phyloP scores from a whole-genome alignment of 2,797 vertebrate genomes.

The Coregonus suidteri region DNA sequence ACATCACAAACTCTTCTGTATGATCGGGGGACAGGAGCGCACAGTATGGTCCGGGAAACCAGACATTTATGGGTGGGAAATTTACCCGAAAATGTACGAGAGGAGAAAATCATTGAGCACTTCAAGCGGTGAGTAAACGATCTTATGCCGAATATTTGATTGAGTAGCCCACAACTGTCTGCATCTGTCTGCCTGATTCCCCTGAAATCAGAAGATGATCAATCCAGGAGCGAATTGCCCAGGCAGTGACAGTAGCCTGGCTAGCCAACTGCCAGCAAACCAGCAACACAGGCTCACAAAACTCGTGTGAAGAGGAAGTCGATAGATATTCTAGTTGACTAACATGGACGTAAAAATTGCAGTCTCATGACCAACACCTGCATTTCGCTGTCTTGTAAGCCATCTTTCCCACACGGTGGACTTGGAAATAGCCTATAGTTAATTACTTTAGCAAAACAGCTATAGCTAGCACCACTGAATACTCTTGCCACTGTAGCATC shows the following conservation, averaged over 20 bases:
- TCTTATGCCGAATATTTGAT: slow-evolving; percentile 29
- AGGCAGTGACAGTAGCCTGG: slow-evolving; percentile 30
- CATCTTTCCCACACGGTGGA: slow-evolving; percentile 27
- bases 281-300: slow-evolving; percentile 44
- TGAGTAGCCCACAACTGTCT: slow-evolving; percentile 16
- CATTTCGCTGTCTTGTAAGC: neutral
- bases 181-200: neutral
- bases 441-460: slow-evolving; percentile 13
- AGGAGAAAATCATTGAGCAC: slow-evolving; percentile 99
- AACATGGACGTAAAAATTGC: neutral
- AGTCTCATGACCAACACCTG: slow-evolving; percentile 20
- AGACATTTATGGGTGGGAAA: slow-evolving; percentile 99
- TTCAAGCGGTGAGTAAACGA: slow-evolving; percentile 95
- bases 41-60: slow-evolving; percentile 99
- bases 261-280: slow-evolving; percentile 57
- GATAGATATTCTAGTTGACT: neutral
- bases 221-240: slow-evolving; percentile 58
- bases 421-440: slow-evolving; percentile 3
- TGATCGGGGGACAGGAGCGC: slow-evolving; percentile 79
- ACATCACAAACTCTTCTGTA: slow-evolving; percentile 74
- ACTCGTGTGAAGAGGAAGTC: slow-evolving; percentile 17
- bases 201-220: slow-evolving; percentile 62
- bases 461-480: neutral
- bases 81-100: slow-evolving; percentile 98
- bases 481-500: neutral